Evolutionary conservation across 2,888 invertebrate genomes (phyloP).

Genomic region (Callinectes sapidus): DNA sequence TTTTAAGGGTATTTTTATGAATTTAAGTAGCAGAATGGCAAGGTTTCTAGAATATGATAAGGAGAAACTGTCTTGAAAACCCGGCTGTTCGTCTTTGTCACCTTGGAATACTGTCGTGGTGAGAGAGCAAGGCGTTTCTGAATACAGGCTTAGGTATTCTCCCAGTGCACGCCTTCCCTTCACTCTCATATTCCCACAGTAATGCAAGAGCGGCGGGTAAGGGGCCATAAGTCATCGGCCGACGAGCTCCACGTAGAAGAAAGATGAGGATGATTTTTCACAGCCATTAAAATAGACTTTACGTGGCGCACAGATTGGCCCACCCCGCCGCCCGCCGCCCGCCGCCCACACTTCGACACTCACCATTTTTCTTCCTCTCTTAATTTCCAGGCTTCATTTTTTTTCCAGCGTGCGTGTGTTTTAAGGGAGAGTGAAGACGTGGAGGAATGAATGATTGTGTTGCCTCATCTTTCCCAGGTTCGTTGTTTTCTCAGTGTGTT

Average conservation of each 20-base stretch:
- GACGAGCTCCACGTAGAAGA: background rate
- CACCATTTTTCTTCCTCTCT: background rate
- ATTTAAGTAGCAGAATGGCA: too few species aligned
- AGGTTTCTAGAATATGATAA: too few species aligned
- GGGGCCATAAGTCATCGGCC: background rate
- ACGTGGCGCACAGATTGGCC: background rate
- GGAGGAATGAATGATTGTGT: too few species aligned
- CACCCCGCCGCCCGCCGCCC: too few species aligned
- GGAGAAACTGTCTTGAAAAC: too few species aligned
- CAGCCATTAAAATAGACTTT: slow-evolving; percentile 12
- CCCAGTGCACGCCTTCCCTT: background rate
- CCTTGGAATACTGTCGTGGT: too few species aligned
- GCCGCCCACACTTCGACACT: background rate
- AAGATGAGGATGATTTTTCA: background rate
- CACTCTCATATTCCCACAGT: background rate
- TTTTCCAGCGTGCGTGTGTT: background rate
- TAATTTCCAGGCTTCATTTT: background rate
- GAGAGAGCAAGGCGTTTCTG: too few species aligned
- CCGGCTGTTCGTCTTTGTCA: too few species aligned
- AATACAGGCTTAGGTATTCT: too few species aligned
- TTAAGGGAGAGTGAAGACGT: background rate
- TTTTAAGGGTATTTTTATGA: too few species aligned
- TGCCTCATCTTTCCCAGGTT: too few species aligned
- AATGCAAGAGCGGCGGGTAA: background rate
- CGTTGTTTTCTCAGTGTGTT: too few species aligned